Conservation (phyloP, 1,140 invertebrate genomes). For the Hydropsyche tenuis region DNA sequence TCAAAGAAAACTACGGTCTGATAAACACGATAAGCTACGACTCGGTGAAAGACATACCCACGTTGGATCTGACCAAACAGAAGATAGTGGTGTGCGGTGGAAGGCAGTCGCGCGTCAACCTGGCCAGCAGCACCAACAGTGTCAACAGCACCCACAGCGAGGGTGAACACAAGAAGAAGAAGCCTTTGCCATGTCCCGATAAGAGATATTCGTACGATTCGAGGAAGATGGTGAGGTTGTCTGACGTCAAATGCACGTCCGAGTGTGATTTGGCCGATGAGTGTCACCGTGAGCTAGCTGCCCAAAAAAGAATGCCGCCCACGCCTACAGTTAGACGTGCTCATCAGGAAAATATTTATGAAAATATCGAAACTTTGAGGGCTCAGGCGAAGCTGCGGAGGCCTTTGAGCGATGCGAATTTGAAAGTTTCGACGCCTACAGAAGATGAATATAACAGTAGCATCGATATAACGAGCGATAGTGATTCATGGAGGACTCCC, state of each 20-base stretch:
- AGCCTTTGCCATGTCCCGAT: neutral
- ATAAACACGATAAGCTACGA: constrained; percentile 49
- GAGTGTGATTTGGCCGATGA: constrained; percentile 47
- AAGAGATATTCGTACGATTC: constrained; percentile 24
- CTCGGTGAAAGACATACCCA: constrained; percentile 41
- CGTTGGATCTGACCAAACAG: constrained; percentile 35
- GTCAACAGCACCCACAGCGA: constrained; percentile 42
- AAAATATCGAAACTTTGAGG: neutral
- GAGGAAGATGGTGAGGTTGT: constrained; percentile 56
- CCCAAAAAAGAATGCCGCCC: neutral
- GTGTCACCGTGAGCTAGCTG: constrained; percentile 39
- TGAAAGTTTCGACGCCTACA: constrained; percentile 6
- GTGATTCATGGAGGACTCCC: constrained; percentile 38
- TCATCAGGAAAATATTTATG: constrained; percentile 13
- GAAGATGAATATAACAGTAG: constrained; percentile 22
- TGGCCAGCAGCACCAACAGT: constrained; percentile 19
- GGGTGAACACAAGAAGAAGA: constrained; percentile 51
- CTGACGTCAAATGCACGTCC: constrained; percentile 44
- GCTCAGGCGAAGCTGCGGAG: neutral
- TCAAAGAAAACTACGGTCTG: constrained; percentile 46
- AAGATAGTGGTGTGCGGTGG: constrained; percentile 46
- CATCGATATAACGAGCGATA: constrained; percentile 42
- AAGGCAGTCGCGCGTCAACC: constrained; percentile 52
- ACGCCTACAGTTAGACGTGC: neutral
- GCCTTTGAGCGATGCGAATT: constrained; percentile 15